Conservation (phyloP, 2,888 invertebrate genomes). For the Serrognathus titanus region DNA sequence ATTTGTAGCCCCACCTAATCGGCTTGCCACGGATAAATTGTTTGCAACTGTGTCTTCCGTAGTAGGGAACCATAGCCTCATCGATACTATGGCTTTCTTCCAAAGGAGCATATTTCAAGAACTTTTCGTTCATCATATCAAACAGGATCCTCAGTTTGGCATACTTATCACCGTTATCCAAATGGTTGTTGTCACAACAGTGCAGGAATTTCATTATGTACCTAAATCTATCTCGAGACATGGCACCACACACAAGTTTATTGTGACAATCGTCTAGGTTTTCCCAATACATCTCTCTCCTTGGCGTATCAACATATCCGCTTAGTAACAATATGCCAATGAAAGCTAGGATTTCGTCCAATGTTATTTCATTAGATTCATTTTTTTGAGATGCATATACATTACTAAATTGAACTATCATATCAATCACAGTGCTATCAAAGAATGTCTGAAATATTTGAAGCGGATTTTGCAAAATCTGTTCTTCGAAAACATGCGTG, state of each 20-base stretch:
- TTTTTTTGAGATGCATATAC: slow-evolving; percentile 18
- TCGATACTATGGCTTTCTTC: slow-evolving; percentile 25
- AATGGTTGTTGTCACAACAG: slow-evolving; percentile 28
- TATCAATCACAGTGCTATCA: too few species aligned
- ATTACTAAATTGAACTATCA: slow-evolving; percentile 18
- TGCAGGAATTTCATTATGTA: slow-evolving; percentile 31
- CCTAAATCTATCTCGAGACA: slow-evolving; percentile 31
- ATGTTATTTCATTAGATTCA: slow-evolving; percentile 10
- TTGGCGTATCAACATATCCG: slow-evolving; percentile 28
- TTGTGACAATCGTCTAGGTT: slow-evolving; percentile 25
- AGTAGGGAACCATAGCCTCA: slow-evolving; percentile 38
- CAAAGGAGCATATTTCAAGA: slow-evolving; percentile 26
- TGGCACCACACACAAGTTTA: slow-evolving; percentile 25
- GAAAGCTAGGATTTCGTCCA: slow-evolving; percentile 15
- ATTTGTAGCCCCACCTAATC: slow-evolving; percentile 32
- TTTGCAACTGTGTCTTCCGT: slow-evolving; percentile 22
- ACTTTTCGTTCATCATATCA: slow-evolving; percentile 25
- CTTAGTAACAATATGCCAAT: slow-evolving; percentile 29
- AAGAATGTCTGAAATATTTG: too few species aligned
- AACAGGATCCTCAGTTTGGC: slow-evolving; percentile 30
- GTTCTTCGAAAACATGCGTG: too few species aligned
- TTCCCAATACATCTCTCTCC: slow-evolving; percentile 32
- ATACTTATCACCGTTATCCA: slow-evolving; percentile 26
- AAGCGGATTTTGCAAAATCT: too few species aligned
- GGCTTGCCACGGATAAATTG: slow-evolving; percentile 32